phyloP scores from a whole-genome alignment of 2,113 vertebrate genomes.

The Myotis lucifugus region DNA sequence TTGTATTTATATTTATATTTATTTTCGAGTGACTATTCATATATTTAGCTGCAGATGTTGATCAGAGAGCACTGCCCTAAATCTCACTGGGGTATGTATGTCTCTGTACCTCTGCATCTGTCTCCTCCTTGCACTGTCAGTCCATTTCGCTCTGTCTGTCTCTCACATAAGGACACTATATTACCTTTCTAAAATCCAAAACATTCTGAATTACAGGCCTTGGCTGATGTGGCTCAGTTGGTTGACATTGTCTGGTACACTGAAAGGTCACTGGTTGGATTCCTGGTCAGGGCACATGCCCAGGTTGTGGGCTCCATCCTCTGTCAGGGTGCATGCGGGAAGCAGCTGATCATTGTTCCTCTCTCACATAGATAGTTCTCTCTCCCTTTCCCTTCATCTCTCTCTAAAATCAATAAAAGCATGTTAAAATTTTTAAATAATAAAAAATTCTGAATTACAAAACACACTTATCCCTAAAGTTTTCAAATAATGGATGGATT shows the following conservation, averaged over 20 bases:
- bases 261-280: too few relatives aligned
- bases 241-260: too few relatives aligned
- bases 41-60: conserved; percentile 30
- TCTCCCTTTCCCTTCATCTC: too few relatives aligned
- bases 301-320: too few relatives aligned
- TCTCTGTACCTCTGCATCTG: not conserved
- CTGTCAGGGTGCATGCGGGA: too few relatives aligned
- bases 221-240: too few relatives aligned
- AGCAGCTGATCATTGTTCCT: too few relatives aligned
- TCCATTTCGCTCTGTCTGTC: not conserved
- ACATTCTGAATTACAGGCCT: conserved; percentile 1
- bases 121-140: not conserved
- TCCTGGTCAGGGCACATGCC: too few relatives aligned
- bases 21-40: conserved; percentile 37
- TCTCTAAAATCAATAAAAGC: too few relatives aligned
- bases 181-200: conserved; percentile 38
- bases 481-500: conserved; percentile 45
- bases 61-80: conserved; percentile 8
- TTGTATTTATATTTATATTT: conserved; percentile 37
- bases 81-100: not conserved
- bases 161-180: not conserved
- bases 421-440: too few relatives aligned
- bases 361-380: too few relatives aligned
- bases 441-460: conserved; percentile 43
- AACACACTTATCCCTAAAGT: not conserved